Evolutionary conservation across 2,797 vertebrate species (phyloP).

Genomic region (Acanthurus leucopareius): DNA sequence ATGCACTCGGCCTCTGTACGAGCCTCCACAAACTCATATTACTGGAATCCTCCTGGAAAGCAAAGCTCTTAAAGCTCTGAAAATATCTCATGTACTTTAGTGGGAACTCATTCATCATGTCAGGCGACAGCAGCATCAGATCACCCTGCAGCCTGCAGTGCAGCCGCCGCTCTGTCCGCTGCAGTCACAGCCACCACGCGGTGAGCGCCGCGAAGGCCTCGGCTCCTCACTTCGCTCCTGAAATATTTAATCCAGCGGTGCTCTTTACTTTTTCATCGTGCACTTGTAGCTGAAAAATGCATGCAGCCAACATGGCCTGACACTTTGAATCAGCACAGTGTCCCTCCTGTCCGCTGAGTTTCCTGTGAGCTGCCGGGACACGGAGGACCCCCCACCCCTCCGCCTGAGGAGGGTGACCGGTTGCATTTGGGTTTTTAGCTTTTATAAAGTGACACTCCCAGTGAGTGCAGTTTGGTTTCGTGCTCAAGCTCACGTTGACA

Average conservation of each 20-base stretch:
- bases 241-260: slow-evolving; percentile 72
- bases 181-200: slow-evolving; percentile 15
- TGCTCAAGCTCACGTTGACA: not conserved
- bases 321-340: slow-evolving; percentile 69
- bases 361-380: slow-evolving; percentile 39
- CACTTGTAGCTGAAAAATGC: slow-evolving; percentile 69
- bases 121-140: slow-evolving; percentile 26
- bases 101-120: slow-evolving; percentile 38
- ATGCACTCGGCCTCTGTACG: not conserved
- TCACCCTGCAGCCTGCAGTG: slow-evolving; percentile 31
- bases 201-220: slow-evolving; percentile 18
- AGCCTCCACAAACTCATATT: slow-evolving; percentile 12
- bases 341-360: slow-evolving; percentile 30
- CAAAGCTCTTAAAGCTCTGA: slow-evolving; percentile 19
- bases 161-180: slow-evolving; percentile 3
- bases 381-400: slow-evolving; percentile 26
- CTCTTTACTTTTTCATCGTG: slow-evolving; percentile 78
- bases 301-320: slow-evolving; percentile 65
- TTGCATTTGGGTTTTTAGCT: slow-evolving; percentile 1
- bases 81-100: slow-evolving; percentile 31
- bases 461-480: not conserved
- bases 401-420: slow-evolving; percentile 1
- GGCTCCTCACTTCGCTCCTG: slow-evolving; percentile 60
- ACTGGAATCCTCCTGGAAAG: not conserved
- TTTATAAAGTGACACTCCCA: not conserved